Evolutionary conservation across 2,113 vertebrate genomes (phyloP), one percentile per base, ranked within the genome.

Genomic region (Nothocercus julius): DNA sequence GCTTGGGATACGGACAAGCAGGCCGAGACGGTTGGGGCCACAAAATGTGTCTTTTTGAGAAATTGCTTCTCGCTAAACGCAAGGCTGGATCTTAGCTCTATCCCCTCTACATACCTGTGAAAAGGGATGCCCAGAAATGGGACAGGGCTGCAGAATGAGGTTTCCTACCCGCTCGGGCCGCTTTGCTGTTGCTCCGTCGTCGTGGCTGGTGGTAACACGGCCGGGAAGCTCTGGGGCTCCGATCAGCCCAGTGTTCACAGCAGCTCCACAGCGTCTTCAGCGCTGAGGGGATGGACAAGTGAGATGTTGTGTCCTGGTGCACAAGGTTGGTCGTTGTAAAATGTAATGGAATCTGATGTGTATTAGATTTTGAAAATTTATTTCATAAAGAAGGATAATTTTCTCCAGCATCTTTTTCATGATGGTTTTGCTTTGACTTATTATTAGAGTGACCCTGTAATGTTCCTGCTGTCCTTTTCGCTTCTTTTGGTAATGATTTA

Each of bases 1-100:
- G 30, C 77, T 80, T 10, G 24, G 74, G 70, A 72, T 73, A 78
- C 17, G 93, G 75, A 32, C 2, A 49, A 64, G 42, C 58, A 69
- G 58, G 76, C 92, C 89, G 73, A 87, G 82, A 73, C 76, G 90
- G 76, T 94, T 28, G 78, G 74, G 83, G 62, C 73, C 68, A 59
- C 45, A 91, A 85, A 38, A 28, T 47, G 47, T 64, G 28, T 34
- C 58, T 79, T 93, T 79, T 85, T 24, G 24, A 88, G 73, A 85
- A 72, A 62, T 67, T 59, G 28, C 42, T 82, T 85, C 53, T 83
- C 30, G 22, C 36, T 49, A 58, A 16, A 17, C 61, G 19, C 87
- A 77, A 76, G 47, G 77, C 22, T 89, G 70, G 54, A 1, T 44
- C 38, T 30, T 72, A 62, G 22, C 40, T 80, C 56, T 45, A 1